Base-by-base conservation (phyloP, 1,140 invertebrate genomes). In the Cataglyphis hispanica region DNA sequence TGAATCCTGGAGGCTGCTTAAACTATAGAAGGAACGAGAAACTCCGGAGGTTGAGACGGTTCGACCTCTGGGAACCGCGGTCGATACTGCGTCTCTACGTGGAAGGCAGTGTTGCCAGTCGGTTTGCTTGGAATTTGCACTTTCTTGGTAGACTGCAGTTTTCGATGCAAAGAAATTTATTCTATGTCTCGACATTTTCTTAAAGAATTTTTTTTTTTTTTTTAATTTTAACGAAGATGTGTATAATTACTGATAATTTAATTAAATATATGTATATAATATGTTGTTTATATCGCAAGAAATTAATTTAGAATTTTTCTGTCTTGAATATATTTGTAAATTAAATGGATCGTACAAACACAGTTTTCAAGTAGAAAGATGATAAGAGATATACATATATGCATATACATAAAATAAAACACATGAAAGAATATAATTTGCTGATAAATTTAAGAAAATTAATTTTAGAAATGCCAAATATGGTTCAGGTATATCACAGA, bases 11-110 rank as follows among this genome's bases (percentile, higher is more conserved):
- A 87, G 69, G 74, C 70, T 86, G 72, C 46, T 77, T 78, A 61
- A 53, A 85, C 72, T 77, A 61, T 75, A 84, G 84, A 76, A 91
- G 90, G 86, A 88, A 89, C 63, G 85, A 90, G 89, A 86, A 80
- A 90, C 86, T 74, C 60, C 60, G 90, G 86, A 87, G 91, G 87
- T 89, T 91, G 91, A 91, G 91, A 91, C 84, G 87, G 88, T 91
- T 91, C 89, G 87, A 90, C 89, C 89, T 91, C 89, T 69, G 86
- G 91, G 84, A 69, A 86, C 86, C 77, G 91, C 91, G 92, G 92
- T 93, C 92, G 92, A 93, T 93, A 93, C 89, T 43, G 88, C 90
- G 90, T 86, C 87, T 91, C 80, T 66, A 56, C 76, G 60, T 87
- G 76, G 67, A 75, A 87, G 77, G 91, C 92, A 87, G 89, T 90